These are phyloP conservation scores for Sesia bembeciformis DNA, from an alignment of 2,888 invertebrate genomes.

Conservation along the genomic window DNA sequence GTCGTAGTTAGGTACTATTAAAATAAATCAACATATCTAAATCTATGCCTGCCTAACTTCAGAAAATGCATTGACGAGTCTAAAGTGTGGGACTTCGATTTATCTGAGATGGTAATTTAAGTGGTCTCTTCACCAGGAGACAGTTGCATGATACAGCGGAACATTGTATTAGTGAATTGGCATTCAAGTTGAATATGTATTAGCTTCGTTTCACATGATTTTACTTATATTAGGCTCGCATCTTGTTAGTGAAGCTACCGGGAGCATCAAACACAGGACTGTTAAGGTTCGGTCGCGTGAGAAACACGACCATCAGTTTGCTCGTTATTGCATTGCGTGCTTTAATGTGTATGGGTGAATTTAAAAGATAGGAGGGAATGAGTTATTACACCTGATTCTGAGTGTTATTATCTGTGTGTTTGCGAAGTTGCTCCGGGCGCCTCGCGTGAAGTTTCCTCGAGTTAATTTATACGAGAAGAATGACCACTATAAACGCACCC, in stretches of 20 bases:
- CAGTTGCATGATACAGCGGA: neutral
- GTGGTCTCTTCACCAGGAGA: neutral
- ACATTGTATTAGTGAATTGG: neutral
- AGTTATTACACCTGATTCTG: constrained; percentile 33
- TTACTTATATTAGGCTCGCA: constrained; percentile 14
- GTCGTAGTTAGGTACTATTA: no score
- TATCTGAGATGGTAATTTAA: neutral
- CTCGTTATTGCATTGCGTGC: constrained; percentile 40
- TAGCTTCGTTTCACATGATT: constrained; percentile 16
- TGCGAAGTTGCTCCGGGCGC: constrained; percentile 28
- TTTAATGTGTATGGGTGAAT: constrained; percentile 40
- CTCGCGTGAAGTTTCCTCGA: constrained; percentile 30
- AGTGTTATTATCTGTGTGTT: constrained; percentile 38
- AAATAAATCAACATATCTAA: no score
- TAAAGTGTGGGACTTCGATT: neutral
- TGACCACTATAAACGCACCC: constrained; percentile 33
- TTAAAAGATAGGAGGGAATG: constrained; percentile 29
- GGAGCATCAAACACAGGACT: constrained; percentile 7
- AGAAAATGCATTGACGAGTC: neutral
- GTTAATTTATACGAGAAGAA: constrained; percentile 38
- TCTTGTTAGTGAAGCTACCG: constrained; percentile 12
- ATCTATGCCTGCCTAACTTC: no score
- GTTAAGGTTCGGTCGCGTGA: constrained; percentile 32
- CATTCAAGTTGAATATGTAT: constrained; percentile 12
- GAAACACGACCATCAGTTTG: constrained; percentile 27